Evolutionary conservation across 2,888 invertebrate genomes (phyloP), one percentile per base, ranked within the genome.

Genomic region (Amorpha juglandis): DNA sequence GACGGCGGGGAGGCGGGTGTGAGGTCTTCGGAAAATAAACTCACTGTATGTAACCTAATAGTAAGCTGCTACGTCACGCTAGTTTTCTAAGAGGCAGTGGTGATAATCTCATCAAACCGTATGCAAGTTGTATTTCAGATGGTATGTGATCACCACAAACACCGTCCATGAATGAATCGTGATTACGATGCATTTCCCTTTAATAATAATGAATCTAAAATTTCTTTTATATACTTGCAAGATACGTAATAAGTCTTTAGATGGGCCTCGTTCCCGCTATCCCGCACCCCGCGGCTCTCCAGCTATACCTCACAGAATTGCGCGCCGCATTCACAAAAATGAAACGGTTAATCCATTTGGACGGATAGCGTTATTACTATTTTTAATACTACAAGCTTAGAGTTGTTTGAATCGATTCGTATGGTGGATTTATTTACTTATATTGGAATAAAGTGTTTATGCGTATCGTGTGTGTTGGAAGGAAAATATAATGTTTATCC

Each of bases 321-420:
- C 19, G 42, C 58, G 16, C 42, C 12, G 42, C 19, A 58, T 58
- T 58, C 58, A 58, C 58, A 58, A 58, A 58, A 58, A 38, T 42
- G 58, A 58, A 58, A 42, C 58, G 58, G 58, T 58, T 58, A 58
- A 58, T 58, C 42, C 58, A 58, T 58, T 58, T 58, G 42, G 58
- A 58, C 19, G 58, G 58, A 58, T 55, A n/a, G 38, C 16, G 35
- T 38, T 58, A 58, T 58, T 42, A 58, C 58, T 58, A 58, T 38
- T 58, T 58, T 58, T 58, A 58, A 58, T 58, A 58, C 58, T 19
- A 14, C 53, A n/a, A 11, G 58, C 19, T 55, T 16, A 19, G 19
- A 19, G 38, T 42, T 42, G 42, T 58, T 19, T 58, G 38, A 38
- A 55, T 55, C 33, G 55, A 11, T 55, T 14, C 38, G 38, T 38